Conservation (phyloP, 23 tunicate species). For the Phallusia fumigata region DNA sequence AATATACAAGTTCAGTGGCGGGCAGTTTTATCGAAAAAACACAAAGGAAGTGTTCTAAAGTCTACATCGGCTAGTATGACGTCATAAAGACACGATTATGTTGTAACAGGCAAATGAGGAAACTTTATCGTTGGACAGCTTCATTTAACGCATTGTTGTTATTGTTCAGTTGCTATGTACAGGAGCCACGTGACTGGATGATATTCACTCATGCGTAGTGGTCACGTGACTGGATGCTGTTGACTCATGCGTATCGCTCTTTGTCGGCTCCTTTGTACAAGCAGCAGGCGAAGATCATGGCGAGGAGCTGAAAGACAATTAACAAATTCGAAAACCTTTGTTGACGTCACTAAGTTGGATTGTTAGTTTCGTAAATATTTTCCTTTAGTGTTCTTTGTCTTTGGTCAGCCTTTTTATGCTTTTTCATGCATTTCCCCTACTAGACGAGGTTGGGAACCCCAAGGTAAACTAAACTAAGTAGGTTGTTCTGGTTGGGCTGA, state of each 20-base stretch:
- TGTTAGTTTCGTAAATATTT: no score
- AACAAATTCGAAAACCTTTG: not conserved
- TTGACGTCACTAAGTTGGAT: no score
- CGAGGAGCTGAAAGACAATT: slow-evolving; percentile 37
- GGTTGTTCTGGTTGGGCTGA: no score
- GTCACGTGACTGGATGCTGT: no score
- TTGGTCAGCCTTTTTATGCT: no score
- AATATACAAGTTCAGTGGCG: not conserved
- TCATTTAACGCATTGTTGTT: no score
- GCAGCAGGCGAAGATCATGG: slow-evolving; percentile 90
- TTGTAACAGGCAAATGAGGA: not conserved
- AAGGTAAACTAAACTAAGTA: no score
- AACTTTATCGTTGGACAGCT: not conserved
- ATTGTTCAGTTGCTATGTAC: slow-evolving; percentile 6
- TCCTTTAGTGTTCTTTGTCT: no score
- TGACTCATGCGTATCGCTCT: slow-evolving; percentile 17
- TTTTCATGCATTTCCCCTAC: no score
- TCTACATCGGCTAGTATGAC: not conserved
- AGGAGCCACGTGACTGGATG: not conserved
- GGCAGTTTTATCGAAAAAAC: not conserved
- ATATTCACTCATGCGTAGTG: no score
- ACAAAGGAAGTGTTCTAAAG: not conserved
- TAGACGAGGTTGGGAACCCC: no score
- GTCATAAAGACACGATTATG: slow-evolving; percentile 8
- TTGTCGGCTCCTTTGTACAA: slow-evolving; percentile 42